Base-by-base conservation (phyloP, 1,140 invertebrate species). In the Nixonia krombeini region DNA sequence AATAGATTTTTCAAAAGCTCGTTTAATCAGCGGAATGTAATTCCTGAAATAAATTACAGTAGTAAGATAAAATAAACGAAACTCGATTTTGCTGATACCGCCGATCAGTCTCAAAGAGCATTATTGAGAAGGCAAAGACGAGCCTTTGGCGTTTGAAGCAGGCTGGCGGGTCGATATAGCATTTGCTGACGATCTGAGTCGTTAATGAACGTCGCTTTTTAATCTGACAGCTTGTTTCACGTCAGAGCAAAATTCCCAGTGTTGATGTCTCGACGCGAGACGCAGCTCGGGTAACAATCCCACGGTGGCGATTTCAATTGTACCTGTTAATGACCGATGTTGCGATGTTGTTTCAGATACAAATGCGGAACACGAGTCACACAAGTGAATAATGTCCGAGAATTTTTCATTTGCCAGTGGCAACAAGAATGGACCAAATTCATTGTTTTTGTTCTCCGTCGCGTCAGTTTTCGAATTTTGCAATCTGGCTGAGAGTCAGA, bases 351-450 rank as follows among this genome's bases (percentile, higher is more conserved):
- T 21, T 21, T 21, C 21, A 3, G 2, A 3, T 21, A 21, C 2
- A 21, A 21, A 21, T 21, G 6, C 6, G 2, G 2, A 6, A 6
- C 21, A 21, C 21, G 21, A 21, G 21, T 6, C 21, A 21, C 6
- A 21, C 21, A 21, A 21, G 21, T 21, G 6, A 2, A 21, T 21
- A 21, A 21, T 21, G 6, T 21, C 2, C 6, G 6, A 3, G 21
- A 15, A 37, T 37, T 12, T 15, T 37, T 37, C 12, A 37, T 37
- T 37, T 6, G 12, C 6, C 7, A 2, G 6, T 35, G 42, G 41
- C 13, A 38, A 21, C 13, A 15, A 51, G 45, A 51, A 50, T 25
- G 6, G 13, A 52, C 52, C 52, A 57, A 65, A 66, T 18, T 66
- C 58, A 51, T 16, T 0, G 8, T 8, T 9, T 18, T 55, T 37